These are phyloP conservation scores for Lacanobia oleracea DNA, from an alignment of 2,888 invertebrate genomes.

Conservation along the genomic window DNA sequence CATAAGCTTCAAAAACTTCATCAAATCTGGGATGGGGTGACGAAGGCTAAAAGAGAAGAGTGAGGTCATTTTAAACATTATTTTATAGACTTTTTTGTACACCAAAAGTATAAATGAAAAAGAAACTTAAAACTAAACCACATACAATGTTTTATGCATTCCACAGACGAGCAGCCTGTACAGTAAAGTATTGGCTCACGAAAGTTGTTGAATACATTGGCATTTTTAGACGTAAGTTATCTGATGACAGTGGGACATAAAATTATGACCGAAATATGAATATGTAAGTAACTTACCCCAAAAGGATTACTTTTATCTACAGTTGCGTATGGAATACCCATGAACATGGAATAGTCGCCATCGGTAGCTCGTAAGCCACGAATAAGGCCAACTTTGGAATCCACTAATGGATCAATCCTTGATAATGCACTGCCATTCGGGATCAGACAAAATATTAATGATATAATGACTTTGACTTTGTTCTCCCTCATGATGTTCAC, in stretches of 20 bases:
- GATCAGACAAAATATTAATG: conserved; percentile 46
- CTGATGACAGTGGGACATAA: too few species aligned
- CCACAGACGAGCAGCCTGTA: too few species aligned
- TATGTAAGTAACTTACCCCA: conserved; percentile 72
- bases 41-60: conserved; percentile 71
- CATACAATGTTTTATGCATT: too few species aligned
- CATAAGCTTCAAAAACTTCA: conserved; percentile 74
- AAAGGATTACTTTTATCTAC: conserved; percentile 76
- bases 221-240: too few species aligned
- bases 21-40: conserved; percentile 71
- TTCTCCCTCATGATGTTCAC: conserved; percentile 48
- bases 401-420: conserved; percentile 75
- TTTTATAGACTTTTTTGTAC: not conserved
- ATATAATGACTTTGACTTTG: conserved; percentile 35
- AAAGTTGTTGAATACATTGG: too few species aligned
- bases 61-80: not conserved
- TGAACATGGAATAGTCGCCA: conserved; percentile 77
- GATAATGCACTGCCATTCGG: conserved; percentile 51
- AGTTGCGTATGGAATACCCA: conserved; percentile 80
- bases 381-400: conserved; percentile 73
- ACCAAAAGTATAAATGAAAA: too few species aligned
- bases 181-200: too few species aligned
- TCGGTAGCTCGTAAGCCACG: conserved; percentile 74
- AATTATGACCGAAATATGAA: not conserved
- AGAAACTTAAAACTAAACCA: too few species aligned